Evolutionary conservation across 1,140 invertebrate species (phyloP).

Genomic region (Heterodera carotae): DNA sequence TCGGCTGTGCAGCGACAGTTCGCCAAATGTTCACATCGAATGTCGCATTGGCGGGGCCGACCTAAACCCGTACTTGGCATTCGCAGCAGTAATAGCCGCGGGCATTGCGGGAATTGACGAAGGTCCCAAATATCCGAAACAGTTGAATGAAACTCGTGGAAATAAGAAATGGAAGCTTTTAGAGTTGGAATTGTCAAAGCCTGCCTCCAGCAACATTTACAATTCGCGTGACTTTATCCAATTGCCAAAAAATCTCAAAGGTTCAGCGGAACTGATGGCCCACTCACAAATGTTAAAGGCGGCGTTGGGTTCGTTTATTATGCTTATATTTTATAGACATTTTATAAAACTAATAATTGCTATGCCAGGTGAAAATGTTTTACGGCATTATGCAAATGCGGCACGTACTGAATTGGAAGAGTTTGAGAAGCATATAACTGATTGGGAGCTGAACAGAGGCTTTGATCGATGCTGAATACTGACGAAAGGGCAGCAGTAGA

Average conservation of each 20-base stretch:
- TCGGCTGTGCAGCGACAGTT: slow-evolving; percentile 18
- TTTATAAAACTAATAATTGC: background rate
- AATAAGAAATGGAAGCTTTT: background rate
- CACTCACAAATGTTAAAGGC: slow-evolving; percentile 10
- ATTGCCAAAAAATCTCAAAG: slow-evolving; percentile 15
- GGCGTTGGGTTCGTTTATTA: background rate
- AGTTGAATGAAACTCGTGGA: too few relatives aligned
- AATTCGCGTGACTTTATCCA: background rate
- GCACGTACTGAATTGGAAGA: slow-evolving; percentile 14
- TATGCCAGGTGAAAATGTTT: slow-evolving; percentile 8
- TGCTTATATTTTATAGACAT: background rate
- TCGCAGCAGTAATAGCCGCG: slow-evolving; percentile 22
- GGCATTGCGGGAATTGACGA: slow-evolving; percentile 21
- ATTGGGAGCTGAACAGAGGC: slow-evolving; percentile 17
- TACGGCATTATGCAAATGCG: slow-evolving; percentile 15
- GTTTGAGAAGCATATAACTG: slow-evolving; percentile 23
- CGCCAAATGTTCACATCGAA: slow-evolving; percentile 15
- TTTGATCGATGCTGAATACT: slow-evolving; percentile 15
- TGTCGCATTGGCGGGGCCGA: slow-evolving; percentile 24
- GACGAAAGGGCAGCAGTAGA: background rate
- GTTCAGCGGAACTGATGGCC: slow-evolving; percentile 1
- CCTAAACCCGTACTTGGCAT: slow-evolving; percentile 26
- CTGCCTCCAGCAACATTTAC: slow-evolving; percentile 8
- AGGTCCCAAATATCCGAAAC: too few relatives aligned
- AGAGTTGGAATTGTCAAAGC: slow-evolving; percentile 14